Base-by-base conservation (phyloP, 1,140 invertebrate genomes). In the Drosophila parabipectinata region DNA sequence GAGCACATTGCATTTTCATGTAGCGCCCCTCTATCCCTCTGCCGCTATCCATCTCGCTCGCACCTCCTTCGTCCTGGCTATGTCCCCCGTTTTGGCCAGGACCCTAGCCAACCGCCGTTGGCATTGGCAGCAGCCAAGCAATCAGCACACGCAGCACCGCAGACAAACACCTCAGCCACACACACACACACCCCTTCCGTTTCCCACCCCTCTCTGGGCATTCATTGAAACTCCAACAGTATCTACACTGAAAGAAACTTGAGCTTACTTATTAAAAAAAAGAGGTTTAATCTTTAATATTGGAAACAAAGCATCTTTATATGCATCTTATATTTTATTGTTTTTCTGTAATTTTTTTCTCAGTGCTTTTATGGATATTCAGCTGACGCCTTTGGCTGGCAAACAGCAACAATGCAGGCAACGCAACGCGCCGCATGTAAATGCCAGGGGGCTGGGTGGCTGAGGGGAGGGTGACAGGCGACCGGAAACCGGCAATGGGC, bases 1-100 rank as follows among this genome's bases (percentile, higher is more conserved):
- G 72, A 88, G 82, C 83, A 87, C 82, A 85, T 85, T 85, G 82
- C 82, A 87, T 87, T 87, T 87, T 87, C 82, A 78, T 85, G 78
- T 87, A 61, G 62, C 61, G 8, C 57, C 44, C 45, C 44, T 21
- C 14, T 52, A 37, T 37, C 34, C 34, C 59, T 26, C 60, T 15
- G 39, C 18, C 12, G 15, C 44, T 61, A 21, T 21, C 21, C 21
- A 21, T 21, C 21, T 21, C 21, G 21, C 21, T 21, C 21, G 21
- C 21, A 32, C 10, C 4, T 7, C 4, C 66, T 48, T 30, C 28
- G 8, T 14, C 39, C 24, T 21, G 48, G 8, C 21, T 8, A n/a
- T 14, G 8, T 4, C 9, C 14, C 28, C 52, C 34, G 37, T 41
- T 28, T 48, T 18, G 24, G 52, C 37, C 53, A 39, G 8, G 41